Evolutionary conservation across 2,113 vertebrate species (phyloP).

Genomic region (Bothrops jararaca): DNA sequence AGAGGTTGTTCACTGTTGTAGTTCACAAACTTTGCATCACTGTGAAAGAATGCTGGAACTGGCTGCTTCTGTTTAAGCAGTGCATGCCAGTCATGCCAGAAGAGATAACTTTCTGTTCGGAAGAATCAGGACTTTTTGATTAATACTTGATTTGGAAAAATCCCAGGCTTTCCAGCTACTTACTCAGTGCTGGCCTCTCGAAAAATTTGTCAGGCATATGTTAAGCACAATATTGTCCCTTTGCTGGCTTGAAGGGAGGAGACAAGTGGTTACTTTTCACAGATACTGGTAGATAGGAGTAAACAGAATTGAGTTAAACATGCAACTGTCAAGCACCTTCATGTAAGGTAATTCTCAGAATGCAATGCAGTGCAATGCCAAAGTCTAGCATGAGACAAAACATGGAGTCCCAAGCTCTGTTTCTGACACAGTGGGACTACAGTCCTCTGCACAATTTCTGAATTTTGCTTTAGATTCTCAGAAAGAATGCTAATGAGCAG

Average conservation of each 20-base stretch:
- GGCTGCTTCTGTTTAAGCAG: constrained; percentile 15
- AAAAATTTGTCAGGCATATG: neutral
- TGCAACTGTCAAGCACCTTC: neutral
- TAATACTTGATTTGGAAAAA: constrained; percentile 50
- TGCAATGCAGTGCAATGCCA: neutral
- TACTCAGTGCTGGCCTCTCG: constrained; percentile 11
- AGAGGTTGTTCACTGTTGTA: constrained; percentile 24
- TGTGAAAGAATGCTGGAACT: constrained; percentile 44
- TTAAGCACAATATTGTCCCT: neutral
- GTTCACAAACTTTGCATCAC: constrained; percentile 34
- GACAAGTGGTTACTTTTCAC: neutral
- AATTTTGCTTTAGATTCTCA: neutral
- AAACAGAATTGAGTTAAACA: neutral
- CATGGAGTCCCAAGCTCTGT: neutral
- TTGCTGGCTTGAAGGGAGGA: neutral
- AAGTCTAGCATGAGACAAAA: neutral
- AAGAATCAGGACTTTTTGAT: constrained; percentile 40
- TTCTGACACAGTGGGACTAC: neutral
- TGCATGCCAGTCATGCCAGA: constrained; percentile 6
- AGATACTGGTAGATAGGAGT: constrained; percentile 1
- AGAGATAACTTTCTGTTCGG: constrained; percentile 37
- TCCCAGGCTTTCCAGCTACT: constrained; percentile 18
- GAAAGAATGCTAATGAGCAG: neutral
- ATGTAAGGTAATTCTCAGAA: neutral
- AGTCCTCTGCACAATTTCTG: neutral